Evolutionary conservation across 2,797 vertebrate species (phyloP), one percentile per base, ranked within the genome.

Genomic region (Onychomys leucogaster): DNA sequence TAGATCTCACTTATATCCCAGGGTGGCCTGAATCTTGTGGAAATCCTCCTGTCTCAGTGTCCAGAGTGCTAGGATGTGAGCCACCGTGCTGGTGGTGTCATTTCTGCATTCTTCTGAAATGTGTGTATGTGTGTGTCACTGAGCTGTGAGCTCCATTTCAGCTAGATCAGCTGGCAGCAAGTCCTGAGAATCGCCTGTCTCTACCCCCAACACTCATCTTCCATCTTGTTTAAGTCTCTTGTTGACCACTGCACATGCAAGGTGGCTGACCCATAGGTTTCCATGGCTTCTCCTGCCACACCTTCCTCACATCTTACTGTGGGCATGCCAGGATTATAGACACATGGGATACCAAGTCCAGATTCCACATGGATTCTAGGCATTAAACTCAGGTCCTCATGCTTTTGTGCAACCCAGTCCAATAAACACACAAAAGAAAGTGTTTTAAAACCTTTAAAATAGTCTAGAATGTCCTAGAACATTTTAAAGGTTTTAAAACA

Each of bases 91-190:
- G 4, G 41, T 77, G 29, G 43, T 89, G 73, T 61, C 46, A 61
- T 63, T n/a, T 77, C 69, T 55, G 32, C 77, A 37, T 91, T 95
- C 43, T 95, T 95, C 84, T 91, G 76, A 96, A 92, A 89, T 21
- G 32, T 49, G 8, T 49, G 37, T 49, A 13, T 49, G 37, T 88
- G 49, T 1, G 29, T n/a, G 49, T 16, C 19, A 37, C 21, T 86
- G 65, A 71, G 16, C 34, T 27, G 12, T 69, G 32, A 86, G 23
- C 23, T 17, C 32, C 29, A 34, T 71, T 71, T 17, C 3, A 71
- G 14, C 32, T n/a, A 69, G 65, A 71, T 61, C 13, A 34, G 23
- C 49, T 71, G 65, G 65, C 34, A 87, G 21, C 43, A 55, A 37
- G 46, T 25, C 49, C 65, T 49, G 34, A 55, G 65, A 34, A 37